Base-by-base conservation (phyloP, 2,797 vertebrate species). In the Adelosebastes latens region DNA sequence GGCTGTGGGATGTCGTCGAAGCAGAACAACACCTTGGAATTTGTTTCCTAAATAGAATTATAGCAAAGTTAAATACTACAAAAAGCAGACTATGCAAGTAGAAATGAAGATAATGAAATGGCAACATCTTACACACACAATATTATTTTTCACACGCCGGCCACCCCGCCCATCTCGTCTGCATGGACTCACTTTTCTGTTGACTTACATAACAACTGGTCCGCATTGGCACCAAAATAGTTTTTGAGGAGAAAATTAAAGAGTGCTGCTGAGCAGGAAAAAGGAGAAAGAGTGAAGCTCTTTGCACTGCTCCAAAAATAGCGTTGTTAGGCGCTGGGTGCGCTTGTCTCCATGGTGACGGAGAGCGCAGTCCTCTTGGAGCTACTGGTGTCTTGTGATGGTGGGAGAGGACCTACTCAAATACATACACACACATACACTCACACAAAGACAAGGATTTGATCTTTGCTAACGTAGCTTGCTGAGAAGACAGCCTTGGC, bases 291-390 rank as follows among this genome's bases (percentile, higher is more conserved):
- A 93, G 90, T 89, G 93, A 89, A 93, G 93, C 92, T 95, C 92
- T 95, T 95, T 91, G 88, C 92, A 81, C 90, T 77, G 81, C 90
- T 96, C 94, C 95, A 95, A 96, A 96, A 96, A 96, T 96, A 96
- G 95, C 88, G 82, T 92, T 95, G 95, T 96, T 96, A 96, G 96
- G 93, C 84, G 79, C 94, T 89, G 92, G 95, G 91, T 95, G 94
- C 90, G 89, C 93, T 94, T 95, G 95, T 96, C 95, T 96, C 96
- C 95, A 96, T 96, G 95, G 96, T 92, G 90, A 96, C 86, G 75
- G 89, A 88, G 89, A 92, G 93, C 86, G 77, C 89, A 90, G 92
- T 94, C 92, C 93, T 95, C 88, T 93, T 93, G 88, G 92, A 92
- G 92, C 87, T 91, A 83, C 86, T 90, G 88, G 92, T 92, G 92